Base-by-base conservation (phyloP, 2,888 invertebrate species). In the Drosophila mayaguana region DNA sequence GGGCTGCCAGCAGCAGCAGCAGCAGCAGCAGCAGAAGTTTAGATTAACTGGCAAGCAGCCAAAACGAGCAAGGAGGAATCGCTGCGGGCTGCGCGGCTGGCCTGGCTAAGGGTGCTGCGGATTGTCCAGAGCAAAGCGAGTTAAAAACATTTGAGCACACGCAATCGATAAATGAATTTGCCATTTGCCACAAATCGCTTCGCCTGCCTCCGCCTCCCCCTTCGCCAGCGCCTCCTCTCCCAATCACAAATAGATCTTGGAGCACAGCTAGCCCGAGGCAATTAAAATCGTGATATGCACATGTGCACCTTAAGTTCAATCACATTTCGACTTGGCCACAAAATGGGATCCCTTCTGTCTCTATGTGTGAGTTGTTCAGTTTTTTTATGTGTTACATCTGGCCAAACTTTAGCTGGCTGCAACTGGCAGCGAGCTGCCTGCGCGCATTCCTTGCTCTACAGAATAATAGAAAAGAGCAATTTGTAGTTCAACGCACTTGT, bases 401-500 rank as follows among this genome's bases (percentile, higher is more conserved):
- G 48, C 36, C 25, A 51, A 65, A 69, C 59, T 64, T 71, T 36
- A 12, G 36, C 42, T 45, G 51, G 22, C 82, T 65, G 78, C 74
- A 73, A 56, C 54, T 62, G 42, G 63, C 60, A 50, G 66, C 48
- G 62, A 60, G 59, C 76, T 71, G 40, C 25, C 76, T 71, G 40
- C 25, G 20, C 63, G 61, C 50, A 18, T 50, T 64, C 63, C 38
- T 62, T 64, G 20, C 40, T 53, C 57, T 63, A 62, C 55, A 54
- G 43, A 45, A 63, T 53, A 60, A 50, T 50, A 50, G 48, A 63
- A 63, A 32, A 62, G 38, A 61, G 34, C 36, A 40, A 46, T 60
- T 73, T 59, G 75, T 80, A 88, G 90, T 91, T 90, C 91, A 90
- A 90, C 83, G 91, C 79, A 90, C 91, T 91, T 88, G 86, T 78